These are phyloP conservation scores for Nebria brevicollis DNA, from an alignment of 2,888 invertebrate genomes.

Conservation along the genomic window DNA sequence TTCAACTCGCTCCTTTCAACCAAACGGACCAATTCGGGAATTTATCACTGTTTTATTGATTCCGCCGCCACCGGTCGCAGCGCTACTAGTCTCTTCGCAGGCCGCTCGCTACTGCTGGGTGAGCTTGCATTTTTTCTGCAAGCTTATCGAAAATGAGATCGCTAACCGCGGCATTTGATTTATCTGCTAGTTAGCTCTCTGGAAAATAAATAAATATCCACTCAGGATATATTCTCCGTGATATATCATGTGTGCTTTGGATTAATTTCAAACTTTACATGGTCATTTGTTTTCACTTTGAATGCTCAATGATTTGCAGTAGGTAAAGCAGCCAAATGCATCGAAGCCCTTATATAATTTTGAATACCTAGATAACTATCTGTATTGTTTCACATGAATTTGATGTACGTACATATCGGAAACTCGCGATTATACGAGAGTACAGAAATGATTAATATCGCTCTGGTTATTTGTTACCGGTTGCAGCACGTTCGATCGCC, in stretches of 20 bases:
- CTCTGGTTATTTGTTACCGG: conserved; percentile 38
- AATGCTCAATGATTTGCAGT: too few relatives aligned
- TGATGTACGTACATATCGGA: neutral
- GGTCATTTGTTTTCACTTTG: neutral
- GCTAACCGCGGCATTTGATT: conserved; percentile 34
- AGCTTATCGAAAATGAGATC: conserved; percentile 44
- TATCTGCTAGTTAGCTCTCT: conserved; percentile 15
- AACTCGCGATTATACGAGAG: conserved; percentile 11
- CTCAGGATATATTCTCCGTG: neutral
- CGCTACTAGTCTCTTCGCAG: conserved; percentile 20
- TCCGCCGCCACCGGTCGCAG: conserved; percentile 27
- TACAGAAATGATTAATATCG: conserved; percentile 36
- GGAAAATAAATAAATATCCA: conserved; percentile 41
- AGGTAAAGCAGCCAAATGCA: neutral
- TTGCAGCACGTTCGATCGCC: conserved; percentile 29
- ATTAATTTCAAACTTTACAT: neutral
- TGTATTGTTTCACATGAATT: neutral
- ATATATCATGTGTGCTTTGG: neutral
- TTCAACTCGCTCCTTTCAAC: conserved; percentile 19
- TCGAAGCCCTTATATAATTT: neutral
- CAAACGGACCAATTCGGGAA: conserved; percentile 35
- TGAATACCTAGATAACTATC: neutral
- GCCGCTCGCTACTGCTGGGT: conserved; percentile 2
- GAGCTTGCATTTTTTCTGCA: conserved; percentile 42
- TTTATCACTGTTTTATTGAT: conserved; percentile 46